phyloP scores from a whole-genome alignment of 2,888 invertebrate genomes.

The Subacronicta megacephala region DNA sequence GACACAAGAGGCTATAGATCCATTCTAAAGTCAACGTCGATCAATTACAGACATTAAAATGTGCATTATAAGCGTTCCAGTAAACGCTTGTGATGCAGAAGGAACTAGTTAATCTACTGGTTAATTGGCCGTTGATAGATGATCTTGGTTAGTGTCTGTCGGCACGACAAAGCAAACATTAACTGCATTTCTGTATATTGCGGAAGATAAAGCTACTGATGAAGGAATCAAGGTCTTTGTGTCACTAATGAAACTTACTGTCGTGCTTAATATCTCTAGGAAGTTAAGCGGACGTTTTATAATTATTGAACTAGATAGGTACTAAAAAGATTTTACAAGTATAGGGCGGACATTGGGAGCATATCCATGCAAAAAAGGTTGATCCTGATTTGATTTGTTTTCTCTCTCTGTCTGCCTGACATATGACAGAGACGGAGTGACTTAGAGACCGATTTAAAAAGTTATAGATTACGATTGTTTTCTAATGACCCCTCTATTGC shows the following conservation, averaged over 20 bases:
- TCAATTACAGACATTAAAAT: slow-evolving; percentile 38
- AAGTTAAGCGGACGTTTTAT: not conserved
- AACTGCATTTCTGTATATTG: slow-evolving; percentile 16
- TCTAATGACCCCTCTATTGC: too few relatives aligned
- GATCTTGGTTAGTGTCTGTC: slow-evolving; percentile 21
- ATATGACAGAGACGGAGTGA: too few relatives aligned
- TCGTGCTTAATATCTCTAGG: not conserved
- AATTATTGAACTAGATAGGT: not conserved
- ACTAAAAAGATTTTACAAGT: too few relatives aligned
- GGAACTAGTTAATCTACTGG: slow-evolving; percentile 43
- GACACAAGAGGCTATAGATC: not conserved
- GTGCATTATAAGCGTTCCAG: slow-evolving; percentile 43
- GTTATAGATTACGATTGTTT: too few relatives aligned
- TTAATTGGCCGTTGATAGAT: slow-evolving; percentile 46
- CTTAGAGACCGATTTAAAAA: too few relatives aligned
- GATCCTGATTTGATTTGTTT: too few relatives aligned
- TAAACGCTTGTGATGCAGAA: slow-evolving; percentile 41
- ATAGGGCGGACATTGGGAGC: too few relatives aligned
- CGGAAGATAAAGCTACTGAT: slow-evolving; percentile 35
- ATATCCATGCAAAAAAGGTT: too few relatives aligned
- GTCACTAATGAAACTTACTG: slow-evolving; percentile 10
- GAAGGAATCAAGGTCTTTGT: slow-evolving; percentile 35
- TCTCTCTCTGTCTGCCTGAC: too few relatives aligned
- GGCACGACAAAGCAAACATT: slow-evolving; percentile 33
- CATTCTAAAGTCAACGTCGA: slow-evolving; percentile 4